Evolutionary conservation across 1,140 invertebrate species (phyloP).

Genomic region (Ylistrum balloti): DNA sequence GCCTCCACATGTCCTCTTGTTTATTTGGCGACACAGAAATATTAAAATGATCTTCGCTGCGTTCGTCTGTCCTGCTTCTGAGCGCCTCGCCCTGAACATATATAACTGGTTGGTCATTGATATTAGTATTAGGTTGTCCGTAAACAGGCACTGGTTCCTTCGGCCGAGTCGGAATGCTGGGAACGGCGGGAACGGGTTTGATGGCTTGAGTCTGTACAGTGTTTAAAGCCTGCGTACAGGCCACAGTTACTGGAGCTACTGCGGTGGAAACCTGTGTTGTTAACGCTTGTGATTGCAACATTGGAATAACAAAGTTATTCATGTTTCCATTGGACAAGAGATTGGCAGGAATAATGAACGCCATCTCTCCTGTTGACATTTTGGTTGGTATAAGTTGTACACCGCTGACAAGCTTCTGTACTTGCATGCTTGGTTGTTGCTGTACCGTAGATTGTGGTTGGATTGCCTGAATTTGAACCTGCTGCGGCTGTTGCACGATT

Average conservation of each 20-base stretch:
- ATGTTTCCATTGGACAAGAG: conserved; percentile 53
- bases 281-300: conserved; percentile 52
- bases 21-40: not conserved
- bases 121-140: not conserved
- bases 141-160: not conserved
- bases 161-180: not conserved
- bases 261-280: not conserved
- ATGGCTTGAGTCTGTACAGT: not conserved
- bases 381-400: conserved; percentile 89
- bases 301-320: conserved; percentile 65
- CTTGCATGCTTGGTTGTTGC: not conserved
- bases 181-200: not conserved
- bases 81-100: not conserved
- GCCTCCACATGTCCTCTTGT: not conserved
- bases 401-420: conserved; percentile 71
- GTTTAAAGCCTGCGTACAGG: not conserved
- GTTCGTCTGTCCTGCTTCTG: not conserved
- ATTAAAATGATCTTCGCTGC: not conserved
- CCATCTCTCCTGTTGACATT: conserved; percentile 86
- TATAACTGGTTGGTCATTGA: not conserved
- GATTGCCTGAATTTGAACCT: not conserved
- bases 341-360: conserved; percentile 85
- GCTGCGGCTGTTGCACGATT: not conserved
- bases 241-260: not conserved
- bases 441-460: not conserved